These are phyloP conservation scores for Enteromius paludinosus DNA, from an alignment of 2,797 vertebrate genomes.

Conservation along the genomic window DNA sequence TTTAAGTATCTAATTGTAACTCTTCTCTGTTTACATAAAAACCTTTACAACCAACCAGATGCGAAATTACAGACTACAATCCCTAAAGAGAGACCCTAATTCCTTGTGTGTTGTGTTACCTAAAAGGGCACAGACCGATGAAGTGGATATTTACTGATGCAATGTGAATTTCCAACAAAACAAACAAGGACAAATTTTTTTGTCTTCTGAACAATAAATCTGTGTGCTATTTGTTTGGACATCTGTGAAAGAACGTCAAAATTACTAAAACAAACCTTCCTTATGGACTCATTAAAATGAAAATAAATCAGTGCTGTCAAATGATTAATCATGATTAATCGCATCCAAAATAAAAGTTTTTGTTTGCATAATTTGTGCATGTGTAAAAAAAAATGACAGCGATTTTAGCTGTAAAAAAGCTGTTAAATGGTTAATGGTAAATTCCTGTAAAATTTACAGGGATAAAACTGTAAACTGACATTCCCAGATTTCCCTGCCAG, in stretches of 20 bases:
- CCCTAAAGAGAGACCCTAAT: constrained; percentile 34
- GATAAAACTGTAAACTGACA: too few species aligned
- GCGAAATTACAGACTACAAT: constrained; percentile 48
- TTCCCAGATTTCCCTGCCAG: too few species aligned
- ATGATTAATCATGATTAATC: too few species aligned
- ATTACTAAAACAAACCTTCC: neutral
- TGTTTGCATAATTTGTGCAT: too few species aligned
- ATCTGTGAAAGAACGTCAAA: neutral
- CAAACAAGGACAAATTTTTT: neutral
- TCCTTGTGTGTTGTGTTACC: constrained; percentile 20
- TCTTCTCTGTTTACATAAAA: constrained; percentile 35
- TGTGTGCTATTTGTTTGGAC: neutral
- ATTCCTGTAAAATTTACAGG: too few species aligned
- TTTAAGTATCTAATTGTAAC: constrained; percentile 23
- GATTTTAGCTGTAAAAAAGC: too few species aligned
- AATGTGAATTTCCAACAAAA: constrained; percentile 20
- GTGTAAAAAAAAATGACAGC: too few species aligned
- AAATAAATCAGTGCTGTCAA: neutral
- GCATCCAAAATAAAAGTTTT: too few species aligned
- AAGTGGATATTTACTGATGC: constrained; percentile 1
- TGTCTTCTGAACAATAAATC: neutral
- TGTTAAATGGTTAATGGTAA: too few species aligned
- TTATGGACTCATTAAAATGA: neutral
- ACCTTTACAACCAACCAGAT: constrained; percentile 50
- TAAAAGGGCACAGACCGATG: constrained; percentile 16